Base-by-base conservation (phyloP, 1,140 invertebrate genomes). In the Zaprionus lachaisei region DNA sequence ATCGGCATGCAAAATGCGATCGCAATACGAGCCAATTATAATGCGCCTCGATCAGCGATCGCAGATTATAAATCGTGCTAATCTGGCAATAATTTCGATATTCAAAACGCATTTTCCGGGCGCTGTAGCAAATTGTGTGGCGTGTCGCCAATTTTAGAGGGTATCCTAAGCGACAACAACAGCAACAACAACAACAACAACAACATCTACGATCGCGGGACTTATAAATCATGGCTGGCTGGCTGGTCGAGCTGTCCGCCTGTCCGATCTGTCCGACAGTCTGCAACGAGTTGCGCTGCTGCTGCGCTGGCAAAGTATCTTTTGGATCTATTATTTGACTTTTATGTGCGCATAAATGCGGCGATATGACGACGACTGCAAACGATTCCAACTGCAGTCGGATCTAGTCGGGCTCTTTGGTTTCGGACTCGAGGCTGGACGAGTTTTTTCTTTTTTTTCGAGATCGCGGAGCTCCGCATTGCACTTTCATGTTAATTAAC, bases 281-380 rank as follows among this genome's bases (percentile, higher is more conserved):
- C 7, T 55, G 75, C 71, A 77, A 77, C 65, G 67, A 56, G 65
- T 72, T 67, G 81, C 77, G 41, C 41, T 66, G 61, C 64, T 65
- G 55, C 77, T 38, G 37, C 62, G 56, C 65, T 69, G 80, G 84
- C 84, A 89, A 87, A 81, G 86, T 90, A 85, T 90, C 85, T 90
- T 85, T 90, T 91, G 85, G 85, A 90, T 90, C 85, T 90, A 90
- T 90, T 90, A 90, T 90, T 90, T 90, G 89, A 90, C 85, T 90
- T 90, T 91, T 90, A 90, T 90, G 85, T 90, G 86, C 81, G 86
- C 85, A 90, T 90, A 90, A 90, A 91, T 90, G 85, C 86, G 85
- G 72, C 81, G 75, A 89, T 91, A 85, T 90, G 84, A 89, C 80
- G 81, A 75, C 76, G 81, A 76, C 73, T 71, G 73, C 54, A 57